These are phyloP conservation scores for Callyntrura guangdongensis DNA, from an alignment of 2,888 invertebrate species.

Conservation along the genomic window DNA sequence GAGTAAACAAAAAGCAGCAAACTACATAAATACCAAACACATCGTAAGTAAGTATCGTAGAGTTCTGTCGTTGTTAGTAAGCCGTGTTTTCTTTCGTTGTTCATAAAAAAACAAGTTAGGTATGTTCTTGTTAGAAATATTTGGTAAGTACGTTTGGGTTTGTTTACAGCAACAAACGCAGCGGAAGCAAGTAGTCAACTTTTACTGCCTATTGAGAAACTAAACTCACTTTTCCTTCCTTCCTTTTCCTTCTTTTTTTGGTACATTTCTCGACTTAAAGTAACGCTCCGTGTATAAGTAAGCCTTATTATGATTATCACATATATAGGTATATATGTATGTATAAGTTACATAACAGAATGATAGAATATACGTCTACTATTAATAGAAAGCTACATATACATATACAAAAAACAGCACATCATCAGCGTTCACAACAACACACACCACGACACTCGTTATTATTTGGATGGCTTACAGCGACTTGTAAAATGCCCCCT, in stretches of 20 bases:
- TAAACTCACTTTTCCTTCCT: slow-evolving; percentile 52
- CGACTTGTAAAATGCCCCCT: slow-evolving; percentile 55
- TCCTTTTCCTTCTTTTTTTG: slow-evolving; percentile 2
- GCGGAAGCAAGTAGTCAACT: slow-evolving; percentile 76
- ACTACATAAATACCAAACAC: background rate
- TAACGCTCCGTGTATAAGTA: slow-evolving; percentile 42
- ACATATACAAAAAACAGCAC: background rate
- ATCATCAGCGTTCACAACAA: background rate
- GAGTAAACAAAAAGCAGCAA: slow-evolving; percentile 7
- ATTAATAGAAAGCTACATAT: background rate
- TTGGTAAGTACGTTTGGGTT: background rate
- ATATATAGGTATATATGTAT: background rate
- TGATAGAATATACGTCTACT: too few species aligned
- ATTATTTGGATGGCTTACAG: slow-evolving; percentile 53
- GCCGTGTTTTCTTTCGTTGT: background rate
- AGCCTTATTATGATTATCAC: slow-evolving; percentile 10
- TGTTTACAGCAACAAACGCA: slow-evolving; percentile 51
- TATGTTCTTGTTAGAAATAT: background rate
- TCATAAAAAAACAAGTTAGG: background rate
- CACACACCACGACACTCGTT: slow-evolving; percentile 54
- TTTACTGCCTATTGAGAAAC: slow-evolving; percentile 72
- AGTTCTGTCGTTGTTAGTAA: too few species aligned
- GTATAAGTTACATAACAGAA: too few species aligned
- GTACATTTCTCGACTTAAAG: slow-evolving; percentile 24
- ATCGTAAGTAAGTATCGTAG: background rate